Base-by-base conservation (phyloP, 2,797 vertebrate genomes). In the Amphiprion clarkii region DNA sequence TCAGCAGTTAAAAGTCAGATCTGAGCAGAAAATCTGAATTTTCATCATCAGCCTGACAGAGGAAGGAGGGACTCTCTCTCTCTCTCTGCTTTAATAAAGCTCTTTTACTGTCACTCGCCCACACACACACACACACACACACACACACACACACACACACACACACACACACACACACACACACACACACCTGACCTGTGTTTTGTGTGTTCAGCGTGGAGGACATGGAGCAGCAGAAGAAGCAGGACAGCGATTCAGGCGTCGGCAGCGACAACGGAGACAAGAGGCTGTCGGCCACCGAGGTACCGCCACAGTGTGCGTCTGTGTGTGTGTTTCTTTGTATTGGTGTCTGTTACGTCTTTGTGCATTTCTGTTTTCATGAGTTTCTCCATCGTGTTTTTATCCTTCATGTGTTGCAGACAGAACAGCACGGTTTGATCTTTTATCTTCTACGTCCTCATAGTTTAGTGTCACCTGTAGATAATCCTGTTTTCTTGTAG, bases 241-340 rank as follows among this genome's bases (percentile, higher is more conserved):
- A 98, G 86, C 94, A 93, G 66, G 97, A 98, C 92, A 97, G 96
- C 1, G 98, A 99, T 91, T 99, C 98, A 0, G 98, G 97, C 68
- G 96, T 99, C 67, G 97, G 97, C 87, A 98, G 97, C 63, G 98
- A 98, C 90, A 98, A 96, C 51, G 97, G 98, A 59, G 97, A 98
- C 89, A 99, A 98, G 83, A 95, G 97, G 33, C 95, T 98, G 56
- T 98, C 97, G 56, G 94, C 98, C 36, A 98, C 96, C 10, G 97
- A 99, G 97, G 97, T 98, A 93, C 49, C 31, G 17, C 40, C 1
- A 66, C 0, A 52, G 11, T 61, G 19, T 48, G 8, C 19, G 4
- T 54, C 0, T n/a, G 9, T 36, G 8, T 46, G 44, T 17, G 17
- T 46, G 44, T 46, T 6, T 46, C 17, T 19, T 11, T 46, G 33